Percentiles rank a stretch among this genome's conserved stretches.
Conservation (phyloP, 2,888 invertebrate species). For the Galerucella calmariensis region DNA sequence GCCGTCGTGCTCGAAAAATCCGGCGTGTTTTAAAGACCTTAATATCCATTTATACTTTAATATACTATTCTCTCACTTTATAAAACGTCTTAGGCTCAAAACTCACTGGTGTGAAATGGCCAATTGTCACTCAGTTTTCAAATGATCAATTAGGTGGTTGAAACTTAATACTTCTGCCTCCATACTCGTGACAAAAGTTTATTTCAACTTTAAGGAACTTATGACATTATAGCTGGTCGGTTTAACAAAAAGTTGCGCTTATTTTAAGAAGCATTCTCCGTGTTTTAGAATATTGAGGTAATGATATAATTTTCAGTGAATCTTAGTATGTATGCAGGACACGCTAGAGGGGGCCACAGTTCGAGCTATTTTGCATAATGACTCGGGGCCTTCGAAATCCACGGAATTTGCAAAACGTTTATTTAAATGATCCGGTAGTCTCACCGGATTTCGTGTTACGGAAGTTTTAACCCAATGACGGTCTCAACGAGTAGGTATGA, state of each 20-base stretch:
- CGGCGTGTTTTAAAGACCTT: too few relatives aligned
- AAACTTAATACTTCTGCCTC: too few relatives aligned
- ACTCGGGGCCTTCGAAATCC: constrained; percentile 56
- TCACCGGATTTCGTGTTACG: constrained; percentile 30
- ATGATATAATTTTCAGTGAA: constrained; percentile 45
- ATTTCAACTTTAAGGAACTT: too few relatives aligned
- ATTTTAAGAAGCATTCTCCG: constrained; percentile 20
- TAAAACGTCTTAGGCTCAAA: too few relatives aligned
- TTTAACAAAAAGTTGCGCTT: constrained; percentile 20
- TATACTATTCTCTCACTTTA: too few relatives aligned
- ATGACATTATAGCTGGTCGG: not conserved
- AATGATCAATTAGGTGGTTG: too few relatives aligned
- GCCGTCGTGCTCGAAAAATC: too few relatives aligned
- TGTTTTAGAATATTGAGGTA: constrained; percentile 38
- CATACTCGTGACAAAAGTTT: too few relatives aligned
- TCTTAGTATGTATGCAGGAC: constrained; percentile 52
- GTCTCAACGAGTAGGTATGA: constrained; percentile 4
- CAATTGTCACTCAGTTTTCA: too few relatives aligned
- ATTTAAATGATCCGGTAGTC: constrained; percentile 54
- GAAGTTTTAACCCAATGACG: constrained; percentile 28
- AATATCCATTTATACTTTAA: too few relatives aligned
- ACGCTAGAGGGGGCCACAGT: constrained; percentile 52
- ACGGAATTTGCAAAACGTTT: constrained; percentile 61
- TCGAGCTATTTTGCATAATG: constrained; percentile 56
- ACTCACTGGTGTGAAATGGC: too few relatives aligned